These are phyloP conservation scores for Pyralis farinalis DNA, from an alignment of 2,888 invertebrate species.

Conservation along the genomic window DNA sequence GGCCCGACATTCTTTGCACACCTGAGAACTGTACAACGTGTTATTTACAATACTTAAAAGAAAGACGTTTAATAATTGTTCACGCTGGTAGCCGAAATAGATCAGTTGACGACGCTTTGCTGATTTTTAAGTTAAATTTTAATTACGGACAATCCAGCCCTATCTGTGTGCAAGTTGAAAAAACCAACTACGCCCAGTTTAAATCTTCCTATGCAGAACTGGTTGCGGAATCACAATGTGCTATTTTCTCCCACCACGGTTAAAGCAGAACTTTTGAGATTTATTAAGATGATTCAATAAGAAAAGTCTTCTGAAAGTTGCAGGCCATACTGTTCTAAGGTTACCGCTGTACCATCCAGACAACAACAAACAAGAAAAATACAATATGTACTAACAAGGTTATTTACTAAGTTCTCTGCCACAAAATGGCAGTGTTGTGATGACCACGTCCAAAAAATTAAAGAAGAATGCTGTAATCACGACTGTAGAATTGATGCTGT, in stretches of 20 bases:
- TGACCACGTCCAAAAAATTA: no score
- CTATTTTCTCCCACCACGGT: constrained; percentile 2
- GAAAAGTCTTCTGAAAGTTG: no score
- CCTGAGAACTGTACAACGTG: constrained; percentile 17
- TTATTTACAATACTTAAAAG: constrained; percentile 21
- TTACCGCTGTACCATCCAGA: no score
- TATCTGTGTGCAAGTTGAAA: constrained; percentile 21
- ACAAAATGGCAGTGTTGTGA: no score
- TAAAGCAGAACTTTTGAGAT: not conserved
- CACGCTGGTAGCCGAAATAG: not conserved
- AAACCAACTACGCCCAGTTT: constrained; percentile 19
- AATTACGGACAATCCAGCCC: not conserved
- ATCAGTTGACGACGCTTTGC: no score
- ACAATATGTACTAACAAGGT: no score
- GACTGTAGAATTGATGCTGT: not conserved
- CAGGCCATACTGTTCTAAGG: no score
- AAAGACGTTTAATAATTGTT: not conserved
- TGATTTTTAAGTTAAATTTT: no score
- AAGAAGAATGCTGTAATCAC: no score
- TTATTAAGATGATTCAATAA: no score
- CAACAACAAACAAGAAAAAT: no score
- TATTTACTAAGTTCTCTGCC: no score
- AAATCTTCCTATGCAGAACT: constrained; percentile 19
- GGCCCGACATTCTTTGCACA: constrained; percentile 20
- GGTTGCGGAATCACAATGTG: constrained; percentile 16